Evolutionary conservation across 2,113 vertebrate genomes (phyloP), one percentile per base, ranked within the genome.

Genomic region (Peromyscus leucopus): DNA sequence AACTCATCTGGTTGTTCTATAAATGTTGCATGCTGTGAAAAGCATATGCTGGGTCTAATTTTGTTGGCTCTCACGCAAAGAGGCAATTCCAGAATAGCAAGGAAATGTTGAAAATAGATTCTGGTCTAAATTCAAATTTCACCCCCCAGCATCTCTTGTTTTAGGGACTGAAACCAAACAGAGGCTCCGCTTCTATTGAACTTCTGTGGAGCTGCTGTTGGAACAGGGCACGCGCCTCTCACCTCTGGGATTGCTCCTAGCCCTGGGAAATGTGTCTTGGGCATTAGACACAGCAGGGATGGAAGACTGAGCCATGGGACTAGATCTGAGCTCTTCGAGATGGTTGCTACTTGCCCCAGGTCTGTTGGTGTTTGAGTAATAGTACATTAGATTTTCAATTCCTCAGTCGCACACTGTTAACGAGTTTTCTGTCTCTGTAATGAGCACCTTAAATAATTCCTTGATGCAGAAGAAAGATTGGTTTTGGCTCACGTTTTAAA

Each of bases 21-120:
- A 96, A 98, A 98, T 97, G 95, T 74, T 95, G 90, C 96, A 97
- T 97, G 96, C 95, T 86, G 63, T 15, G 55, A 94, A 96, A 97
- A 98, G 97, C 84, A 71, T 61, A 79, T 39, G 63, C 94, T 93
- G 57, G 59, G n/a, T 97, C 84, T 31, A 76, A 95, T 96, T 98
- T 84, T 95, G 80, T 93, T 96, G 95, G 67, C 72, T 96, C 78
- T 93, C 67, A 95, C 96, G 96, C 93, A 96, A 95, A 98, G 80
- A 80, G 4, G 2, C 59, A 71, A 83, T 96, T 97, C 48, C 96
- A 98, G 90, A 93, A 93, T 85, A 90, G 95, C 0, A 13, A 33
- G 93, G 90, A 96, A 42, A 74, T 63, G 55, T 9, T 69, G 96
- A 93, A 96, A 95, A 82, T 42, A 74, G 2, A 24, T 91, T 96